Evolutionary conservation across 2,888 invertebrate species (phyloP), one percentile per base, ranked within the genome.

Genomic region (Hermaeophaga mercurialis): DNA sequence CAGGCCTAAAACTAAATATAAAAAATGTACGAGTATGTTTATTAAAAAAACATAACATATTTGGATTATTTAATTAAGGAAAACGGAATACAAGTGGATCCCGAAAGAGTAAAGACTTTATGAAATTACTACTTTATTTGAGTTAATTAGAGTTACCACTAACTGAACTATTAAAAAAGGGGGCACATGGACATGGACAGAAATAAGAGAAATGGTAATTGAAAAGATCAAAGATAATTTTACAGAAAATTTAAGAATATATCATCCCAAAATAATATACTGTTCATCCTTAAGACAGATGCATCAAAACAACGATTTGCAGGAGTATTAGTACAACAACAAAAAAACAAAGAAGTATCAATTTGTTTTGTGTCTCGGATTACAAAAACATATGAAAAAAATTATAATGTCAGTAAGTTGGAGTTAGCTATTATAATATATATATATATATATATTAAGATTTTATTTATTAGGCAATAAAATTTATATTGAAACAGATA

Each of bases 1-100:
- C n/a, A n/a, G n/a, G n/a, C n/a, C n/a, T n/a, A n/a, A n/a, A n/a
- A n/a, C n/a, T n/a, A n/a, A n/a, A n/a, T n/a, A 38, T 70, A 1
- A 50, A 59, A 0, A 73, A 72, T n/a, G n/a, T n/a, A n/a, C n/a
- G 48, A 72, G 71, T 55, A 14, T 34, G 3, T 73, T 74, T 48
- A 59, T 70, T 3, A 7, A 52, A 18, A 56, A 48, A 39, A 52
- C 12, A 58, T 75, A 2, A 63, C 69, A 8, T 74, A 69, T 45
- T 57, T 73, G 2, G 73, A 72, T 62, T 72, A 41, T 7, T 28
- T 8, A 19, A 24, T 58, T 6, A 65, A 63, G 11, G 49, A 34
- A 6, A 18, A 58, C 0, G 69, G 70, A 1, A 44, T 73, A 0
- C 31, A 57, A 12, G 70, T 71, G 1, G 67, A 69, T 17, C 36